Evolutionary conservation across 2,888 invertebrate genomes (phyloP).

Genomic region (Crematogaster levior): DNA sequence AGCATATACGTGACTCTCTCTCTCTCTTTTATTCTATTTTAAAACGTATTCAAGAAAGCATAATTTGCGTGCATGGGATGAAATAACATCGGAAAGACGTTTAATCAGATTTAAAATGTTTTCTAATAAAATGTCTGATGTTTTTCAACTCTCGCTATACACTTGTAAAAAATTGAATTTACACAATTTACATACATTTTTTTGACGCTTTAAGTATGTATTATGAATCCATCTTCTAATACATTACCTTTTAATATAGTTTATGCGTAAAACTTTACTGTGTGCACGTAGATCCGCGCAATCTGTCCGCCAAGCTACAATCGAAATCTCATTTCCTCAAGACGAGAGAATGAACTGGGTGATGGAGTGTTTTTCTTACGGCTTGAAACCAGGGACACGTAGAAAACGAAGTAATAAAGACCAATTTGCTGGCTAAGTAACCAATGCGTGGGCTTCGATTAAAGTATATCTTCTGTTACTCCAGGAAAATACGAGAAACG

Average conservation of each 20-base stretch:
- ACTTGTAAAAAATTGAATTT: too few species aligned
- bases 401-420: neutral
- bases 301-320: too few species aligned
- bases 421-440: constrained; percentile 9
- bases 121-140: too few species aligned
- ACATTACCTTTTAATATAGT: neutral
- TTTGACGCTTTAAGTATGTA: too few species aligned
- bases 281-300: too few species aligned
- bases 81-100: too few species aligned
- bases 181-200: neutral
- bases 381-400: neutral
- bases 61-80: too few species aligned
- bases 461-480: constrained; percentile 18
- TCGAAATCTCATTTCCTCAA: constrained; percentile 22
- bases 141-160: too few species aligned
- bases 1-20: too few species aligned
- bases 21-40: too few species aligned
- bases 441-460: constrained; percentile 17
- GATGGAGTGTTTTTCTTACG: neutral
- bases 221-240: neutral
- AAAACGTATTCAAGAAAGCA: too few species aligned
- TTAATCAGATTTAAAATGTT: too few species aligned
- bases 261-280: neutral
- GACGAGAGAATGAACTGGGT: neutral
- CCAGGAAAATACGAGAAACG: constrained; percentile 3